Evolutionary conservation across 2,113 vertebrate species (phyloP), one percentile per base, ranked within the genome.

Genomic region (Vimba vimba): DNA sequence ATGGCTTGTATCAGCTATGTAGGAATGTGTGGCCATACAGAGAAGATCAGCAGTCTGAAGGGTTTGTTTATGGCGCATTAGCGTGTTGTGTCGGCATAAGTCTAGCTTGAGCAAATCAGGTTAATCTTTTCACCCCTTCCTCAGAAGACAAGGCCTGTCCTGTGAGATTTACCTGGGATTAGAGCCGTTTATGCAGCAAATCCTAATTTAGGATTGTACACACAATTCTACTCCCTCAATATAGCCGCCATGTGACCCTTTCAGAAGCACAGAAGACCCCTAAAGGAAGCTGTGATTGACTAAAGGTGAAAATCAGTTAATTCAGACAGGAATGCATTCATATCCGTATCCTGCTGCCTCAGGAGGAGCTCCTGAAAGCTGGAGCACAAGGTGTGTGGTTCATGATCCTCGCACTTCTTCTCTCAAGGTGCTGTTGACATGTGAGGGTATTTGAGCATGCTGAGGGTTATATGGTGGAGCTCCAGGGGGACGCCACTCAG

Each of bases 221-320:
- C 4, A 62, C 25, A 68, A 30, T 50, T 82, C 78, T 52, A 15
- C 77, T 47, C 77, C 55, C n/a, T 52, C 45, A 50, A 12, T 11
- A 52, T 36, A 45, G 33, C 83, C 66, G 4, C 8, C 5, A 12
- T 0, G 13, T 82, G 62, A 82, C 77, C 36, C n/a, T 77, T 59
- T 52, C 33, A 25, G 62, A 33, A 43, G 45, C 50, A 74, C 45
- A 45, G 21, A 78, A 85, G 71, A 45, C 11, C 25, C 39, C 43
- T 55, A 30, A 64, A 59, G 23, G 52, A 59, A 39, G 39, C n/a
- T 86, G 66, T 39, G 64, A 79, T 80, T 82, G 79, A 86, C 86
- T 86, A 74, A 11, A 90, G 50, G 83, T 60, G 85, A 79, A 89
- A 92, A 91, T 91, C 87, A 75, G 85, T 62, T 84, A 69, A 91